Evolutionary conservation across 2,797 vertebrate species (phyloP).

Genomic region (Momotus momota): DNA sequence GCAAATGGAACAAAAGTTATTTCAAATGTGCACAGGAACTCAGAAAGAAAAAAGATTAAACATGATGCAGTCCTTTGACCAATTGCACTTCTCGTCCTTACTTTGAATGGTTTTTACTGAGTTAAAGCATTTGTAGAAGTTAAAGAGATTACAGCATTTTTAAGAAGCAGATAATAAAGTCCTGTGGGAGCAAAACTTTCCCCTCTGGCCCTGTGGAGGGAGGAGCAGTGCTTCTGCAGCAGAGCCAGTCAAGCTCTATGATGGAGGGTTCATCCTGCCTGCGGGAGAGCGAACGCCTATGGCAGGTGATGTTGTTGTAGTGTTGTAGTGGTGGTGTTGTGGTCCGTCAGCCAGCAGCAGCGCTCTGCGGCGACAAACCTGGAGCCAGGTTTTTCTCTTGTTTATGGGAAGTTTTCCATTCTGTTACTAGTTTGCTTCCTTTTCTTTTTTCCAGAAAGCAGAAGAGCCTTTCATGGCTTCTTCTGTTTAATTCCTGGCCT

Average conservation of each 20-base stretch:
- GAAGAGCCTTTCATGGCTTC: background rate
- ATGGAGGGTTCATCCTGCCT: background rate
- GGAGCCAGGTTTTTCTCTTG: background rate
- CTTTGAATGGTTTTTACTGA: slow-evolving; percentile 43
- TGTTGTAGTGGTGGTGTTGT: background rate
- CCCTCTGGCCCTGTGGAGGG: background rate
- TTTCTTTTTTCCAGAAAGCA: background rate
- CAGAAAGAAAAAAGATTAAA: slow-evolving; percentile 24
- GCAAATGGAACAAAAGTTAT: slow-evolving; percentile 68
- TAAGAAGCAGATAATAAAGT: slow-evolving; percentile 20
- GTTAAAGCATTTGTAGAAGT: slow-evolving; percentile 31
- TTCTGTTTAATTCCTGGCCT: background rate
- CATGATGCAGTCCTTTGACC: slow-evolving; percentile 38
- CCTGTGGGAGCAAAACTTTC: background rate
- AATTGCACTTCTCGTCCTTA: slow-evolving; percentile 18
- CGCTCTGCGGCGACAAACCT: fast-evolving
- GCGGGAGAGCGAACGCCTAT: background rate
- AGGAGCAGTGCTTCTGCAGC: background rate
- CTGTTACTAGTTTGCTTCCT: background rate
- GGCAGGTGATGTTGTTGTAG: background rate
- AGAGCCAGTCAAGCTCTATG: background rate
- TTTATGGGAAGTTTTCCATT: background rate
- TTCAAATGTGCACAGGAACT: slow-evolving; percentile 41
- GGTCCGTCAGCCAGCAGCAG: background rate
- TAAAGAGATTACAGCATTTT: slow-evolving; percentile 33